Conservation (phyloP, 2,113 vertebrate species). For the Corvus moneduloides region DNA sequence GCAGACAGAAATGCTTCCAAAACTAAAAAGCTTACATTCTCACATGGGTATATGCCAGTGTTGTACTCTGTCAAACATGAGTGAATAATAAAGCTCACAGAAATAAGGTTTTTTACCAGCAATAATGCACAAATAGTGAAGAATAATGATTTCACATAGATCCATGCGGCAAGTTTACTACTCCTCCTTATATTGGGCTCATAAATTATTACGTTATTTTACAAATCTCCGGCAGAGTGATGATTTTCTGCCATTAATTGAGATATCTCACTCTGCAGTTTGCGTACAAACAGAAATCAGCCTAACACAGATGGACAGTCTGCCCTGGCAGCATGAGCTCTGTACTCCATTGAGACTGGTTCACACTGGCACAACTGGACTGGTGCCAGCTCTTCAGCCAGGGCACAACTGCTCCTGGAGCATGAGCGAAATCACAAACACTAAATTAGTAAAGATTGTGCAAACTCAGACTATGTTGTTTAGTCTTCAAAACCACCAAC, state of each 20-base stretch:
- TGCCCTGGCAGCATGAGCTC: background rate
- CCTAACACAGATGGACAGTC: background rate
- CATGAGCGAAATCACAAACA: fast-evolving
- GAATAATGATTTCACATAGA: background rate
- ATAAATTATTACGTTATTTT: background rate
- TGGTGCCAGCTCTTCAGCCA: background rate
- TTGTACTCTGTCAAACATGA: background rate
- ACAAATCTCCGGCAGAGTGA: background rate
- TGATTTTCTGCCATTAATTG: background rate
- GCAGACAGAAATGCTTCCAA: background rate
- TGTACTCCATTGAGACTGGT: background rate
- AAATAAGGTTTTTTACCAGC: background rate
- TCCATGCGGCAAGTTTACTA: background rate
- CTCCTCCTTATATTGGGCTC: background rate
- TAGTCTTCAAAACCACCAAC: background rate
- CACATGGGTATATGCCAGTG: background rate
- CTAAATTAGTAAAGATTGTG: background rate
- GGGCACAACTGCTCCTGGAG: background rate
- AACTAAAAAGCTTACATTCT: background rate
- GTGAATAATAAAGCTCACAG: background rate
- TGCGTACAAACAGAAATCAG: background rate
- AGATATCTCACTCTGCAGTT: background rate
- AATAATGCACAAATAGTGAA: background rate
- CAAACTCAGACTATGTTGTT: background rate
- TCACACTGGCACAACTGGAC: background rate